A percentile compares a stretch with the other conserved stretches of the same genome.
Evolutionary conservation across 2,797 vertebrate species (phyloP).

Genomic region (Mionectes olivaceus): DNA sequence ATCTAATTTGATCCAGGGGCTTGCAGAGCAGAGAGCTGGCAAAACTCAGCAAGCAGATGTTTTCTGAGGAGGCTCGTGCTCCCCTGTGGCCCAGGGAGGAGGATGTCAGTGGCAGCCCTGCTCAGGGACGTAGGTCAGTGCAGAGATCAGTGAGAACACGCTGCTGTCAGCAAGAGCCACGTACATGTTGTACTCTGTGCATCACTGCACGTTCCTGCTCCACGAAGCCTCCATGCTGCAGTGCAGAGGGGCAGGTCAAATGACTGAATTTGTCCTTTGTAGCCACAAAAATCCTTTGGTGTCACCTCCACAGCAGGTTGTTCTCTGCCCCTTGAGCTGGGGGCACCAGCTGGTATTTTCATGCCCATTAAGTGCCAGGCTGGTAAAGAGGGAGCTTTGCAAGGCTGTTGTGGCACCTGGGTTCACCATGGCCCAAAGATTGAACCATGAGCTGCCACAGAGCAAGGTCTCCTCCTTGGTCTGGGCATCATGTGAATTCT

Average conservation of each 20-base stretch:
- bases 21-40: neutral
- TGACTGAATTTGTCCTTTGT: neutral
- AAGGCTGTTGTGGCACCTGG: neutral
- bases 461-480: neutral
- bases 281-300: neutral
- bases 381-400: neutral
- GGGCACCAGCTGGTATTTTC: neutral
- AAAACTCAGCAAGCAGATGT: neutral
- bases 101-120: neutral
- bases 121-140: neutral
- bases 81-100: neutral
- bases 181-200: conserved; percentile 27
- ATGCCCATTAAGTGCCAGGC: neutral
- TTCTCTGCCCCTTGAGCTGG: neutral
- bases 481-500: neutral
- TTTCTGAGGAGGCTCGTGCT: neutral
- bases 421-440: accelerated
- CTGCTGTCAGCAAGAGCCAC: neutral
- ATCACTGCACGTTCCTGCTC: conserved; percentile 28
- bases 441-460: neutral
- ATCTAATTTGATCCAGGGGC: neutral
- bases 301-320: accelerated
- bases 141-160: neutral
- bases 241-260: neutral
- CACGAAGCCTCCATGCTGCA: neutral